Evolutionary conservation across 2,113 vertebrate genomes (phyloP).

Genomic region (Cepphus grylle): DNA sequence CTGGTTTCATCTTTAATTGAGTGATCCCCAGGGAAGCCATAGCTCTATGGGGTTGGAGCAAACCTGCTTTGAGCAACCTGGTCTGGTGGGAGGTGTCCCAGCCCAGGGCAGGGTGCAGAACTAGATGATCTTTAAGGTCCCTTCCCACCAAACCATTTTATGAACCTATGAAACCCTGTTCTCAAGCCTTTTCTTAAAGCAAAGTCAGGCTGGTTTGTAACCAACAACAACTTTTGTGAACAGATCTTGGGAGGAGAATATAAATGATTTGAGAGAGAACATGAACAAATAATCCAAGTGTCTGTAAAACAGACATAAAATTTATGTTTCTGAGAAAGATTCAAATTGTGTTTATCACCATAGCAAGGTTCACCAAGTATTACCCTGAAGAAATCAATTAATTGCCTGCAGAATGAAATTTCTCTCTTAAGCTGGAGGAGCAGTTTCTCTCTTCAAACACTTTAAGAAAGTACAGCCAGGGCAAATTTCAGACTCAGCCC

Average conservation of each 20-base stretch:
- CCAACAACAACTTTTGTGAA: background rate
- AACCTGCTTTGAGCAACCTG: background rate
- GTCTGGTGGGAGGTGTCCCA: background rate
- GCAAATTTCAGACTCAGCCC: background rate
- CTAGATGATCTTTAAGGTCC: background rate
- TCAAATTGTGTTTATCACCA: background rate
- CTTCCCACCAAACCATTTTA: background rate
- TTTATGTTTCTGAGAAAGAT: background rate
- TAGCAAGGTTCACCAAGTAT: background rate
- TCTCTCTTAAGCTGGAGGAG: background rate
- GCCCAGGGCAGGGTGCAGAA: background rate
- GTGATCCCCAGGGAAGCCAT: background rate
- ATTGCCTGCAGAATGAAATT: background rate
- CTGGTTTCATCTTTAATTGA: background rate
- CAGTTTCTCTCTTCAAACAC: constrained; percentile 8
- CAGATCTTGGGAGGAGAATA: background rate
- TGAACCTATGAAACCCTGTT: background rate
- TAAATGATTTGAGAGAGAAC: background rate
- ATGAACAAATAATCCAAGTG: background rate
- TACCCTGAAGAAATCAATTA: constrained; percentile 7
- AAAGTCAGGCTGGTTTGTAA: background rate
- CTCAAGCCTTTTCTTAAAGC: background rate
- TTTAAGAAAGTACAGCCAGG: background rate
- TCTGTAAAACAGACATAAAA: background rate
- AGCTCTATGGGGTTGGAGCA: background rate